Conservation (phyloP, 1,140 invertebrate species). For the Onthophagus taurus region DNA sequence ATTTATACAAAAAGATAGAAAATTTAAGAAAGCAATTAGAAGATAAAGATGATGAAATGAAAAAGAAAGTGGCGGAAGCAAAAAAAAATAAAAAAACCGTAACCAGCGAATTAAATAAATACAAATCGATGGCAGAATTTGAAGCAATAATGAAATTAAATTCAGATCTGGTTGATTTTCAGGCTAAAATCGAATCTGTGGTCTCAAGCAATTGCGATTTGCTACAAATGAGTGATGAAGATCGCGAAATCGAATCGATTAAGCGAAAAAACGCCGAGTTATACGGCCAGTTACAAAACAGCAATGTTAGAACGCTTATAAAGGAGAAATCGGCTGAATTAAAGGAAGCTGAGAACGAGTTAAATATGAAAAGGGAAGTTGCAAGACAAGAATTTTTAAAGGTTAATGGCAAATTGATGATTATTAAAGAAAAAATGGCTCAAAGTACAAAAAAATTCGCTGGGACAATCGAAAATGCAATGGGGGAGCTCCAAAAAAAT, state of each 20-base stretch:
- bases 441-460: slow-evolving; percentile 1
- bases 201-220: background rate
- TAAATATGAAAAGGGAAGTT: background rate
- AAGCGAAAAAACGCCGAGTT: slow-evolving; percentile 2
- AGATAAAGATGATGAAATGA: slow-evolving; percentile 4
- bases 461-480: background rate
- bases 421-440: slow-evolving; percentile 1
- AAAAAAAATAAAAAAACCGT: background rate
- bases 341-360: slow-evolving; percentile 2
- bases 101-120: slow-evolving; percentile 1
- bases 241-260: slow-evolving; percentile 1
- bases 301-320: background rate
- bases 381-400: background rate
- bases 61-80: slow-evolving; percentile 3
- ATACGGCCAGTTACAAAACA: background rate
- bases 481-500: slow-evolving; percentile 2
- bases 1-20: slow-evolving; percentile 6
- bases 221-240: background rate
- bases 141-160: slow-evolving; percentile 6
- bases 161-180: slow-evolving; percentile 5
- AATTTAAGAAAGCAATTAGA: background rate
- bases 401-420: background rate
- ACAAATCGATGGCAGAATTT: slow-evolving; percentile 4
- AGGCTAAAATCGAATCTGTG: background rate
- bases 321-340: slow-evolving; percentile 3